phyloP scores from a whole-genome alignment of 2,888 invertebrate genomes.

The Amphipoea lucens region DNA sequence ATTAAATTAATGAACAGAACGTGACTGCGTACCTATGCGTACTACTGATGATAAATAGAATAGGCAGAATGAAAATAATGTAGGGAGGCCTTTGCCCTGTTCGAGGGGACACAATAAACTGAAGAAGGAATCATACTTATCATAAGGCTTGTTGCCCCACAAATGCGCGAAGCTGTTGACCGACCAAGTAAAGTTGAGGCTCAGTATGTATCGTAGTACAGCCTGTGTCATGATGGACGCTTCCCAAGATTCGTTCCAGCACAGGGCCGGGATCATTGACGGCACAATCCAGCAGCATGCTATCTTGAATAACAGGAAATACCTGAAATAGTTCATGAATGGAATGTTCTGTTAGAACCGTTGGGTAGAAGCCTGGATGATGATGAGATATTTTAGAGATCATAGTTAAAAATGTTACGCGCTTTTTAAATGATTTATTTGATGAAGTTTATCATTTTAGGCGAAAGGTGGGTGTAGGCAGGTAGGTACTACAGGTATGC shows the following conservation, averaged over 20 bases:
- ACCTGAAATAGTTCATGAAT: conserved; percentile 80
- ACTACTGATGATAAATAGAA: not conserved
- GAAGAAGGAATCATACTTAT: conserved; percentile 88
- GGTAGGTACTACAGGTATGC: not conserved
- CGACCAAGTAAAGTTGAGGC: conserved; percentile 96
- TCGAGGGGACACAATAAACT: not conserved
- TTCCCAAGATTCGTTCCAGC: conserved; percentile 92
- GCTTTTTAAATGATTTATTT: not conserved
- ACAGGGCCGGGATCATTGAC: conserved; percentile 92
- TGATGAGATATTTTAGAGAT: not conserved
- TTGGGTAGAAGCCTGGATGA: not conserved
- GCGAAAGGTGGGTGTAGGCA: not conserved
- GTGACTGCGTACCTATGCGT: not conserved
- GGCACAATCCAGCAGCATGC: conserved; percentile 93
- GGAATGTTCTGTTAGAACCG: not conserved
- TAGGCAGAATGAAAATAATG: not conserved
- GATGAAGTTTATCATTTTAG: not conserved
- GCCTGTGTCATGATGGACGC: conserved; percentile 91
- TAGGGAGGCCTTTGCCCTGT: not conserved
- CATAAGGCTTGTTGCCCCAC: conserved; percentile 93
- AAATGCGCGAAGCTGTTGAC: conserved; percentile 97
- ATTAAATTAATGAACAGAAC: not conserved
- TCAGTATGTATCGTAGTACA: conserved; percentile 93
- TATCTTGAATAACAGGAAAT: conserved; percentile 92
- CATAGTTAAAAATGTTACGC: not conserved